A percentile compares a stretch with the other conserved stretches of the same genome.
Conservation (phyloP, 2,797 vertebrate genomes). For the Epinephelus coioides region DNA sequence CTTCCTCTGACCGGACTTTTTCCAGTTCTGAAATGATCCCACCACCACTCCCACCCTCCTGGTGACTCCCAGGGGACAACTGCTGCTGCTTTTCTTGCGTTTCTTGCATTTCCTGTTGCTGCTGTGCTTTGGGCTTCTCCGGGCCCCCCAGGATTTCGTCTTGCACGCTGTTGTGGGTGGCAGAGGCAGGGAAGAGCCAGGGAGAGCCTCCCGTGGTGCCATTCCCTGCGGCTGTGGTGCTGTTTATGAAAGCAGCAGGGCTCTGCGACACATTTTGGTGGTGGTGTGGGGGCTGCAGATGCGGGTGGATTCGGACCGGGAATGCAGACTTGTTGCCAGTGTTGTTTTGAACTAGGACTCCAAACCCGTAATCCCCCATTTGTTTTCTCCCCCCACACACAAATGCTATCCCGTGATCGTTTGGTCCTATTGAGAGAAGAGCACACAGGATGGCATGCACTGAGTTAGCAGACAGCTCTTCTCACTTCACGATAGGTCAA, state of each 20-base stretch:
- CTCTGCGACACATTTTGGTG: conserved; percentile 97
- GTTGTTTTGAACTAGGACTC: conserved; percentile 99
- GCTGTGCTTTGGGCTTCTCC: conserved; percentile 97
- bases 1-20: conserved; percentile 94
- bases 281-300: conserved; percentile 98
- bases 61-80: conserved; percentile 93
- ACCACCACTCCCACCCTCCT: conserved; percentile 88
- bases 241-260: conserved; percentile 98
- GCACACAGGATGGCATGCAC: conserved; percentile 76
- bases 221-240: conserved; percentile 96
- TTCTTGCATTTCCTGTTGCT: conserved; percentile 96
- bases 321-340: conserved; percentile 99
- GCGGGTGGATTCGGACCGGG: conserved; percentile 99
- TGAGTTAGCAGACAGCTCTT: conserved; percentile 70
- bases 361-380: conserved; percentile 99
- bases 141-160: conserved; percentile 97
- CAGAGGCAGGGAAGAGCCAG: conserved; percentile 97
- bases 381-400: conserved; percentile 90
- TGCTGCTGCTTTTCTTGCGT: conserved; percentile 96
- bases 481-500: conserved; percentile 57
- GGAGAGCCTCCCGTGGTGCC: conserved; percentile 96
- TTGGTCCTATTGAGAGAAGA: conserved; percentile 84
- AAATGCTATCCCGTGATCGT: conserved; percentile 86
- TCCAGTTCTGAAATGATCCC: conserved; percentile 96
- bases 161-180: conserved; percentile 97